Base-by-base conservation (phyloP, 2,888 invertebrate species). In the Ceramica pisi region DNA sequence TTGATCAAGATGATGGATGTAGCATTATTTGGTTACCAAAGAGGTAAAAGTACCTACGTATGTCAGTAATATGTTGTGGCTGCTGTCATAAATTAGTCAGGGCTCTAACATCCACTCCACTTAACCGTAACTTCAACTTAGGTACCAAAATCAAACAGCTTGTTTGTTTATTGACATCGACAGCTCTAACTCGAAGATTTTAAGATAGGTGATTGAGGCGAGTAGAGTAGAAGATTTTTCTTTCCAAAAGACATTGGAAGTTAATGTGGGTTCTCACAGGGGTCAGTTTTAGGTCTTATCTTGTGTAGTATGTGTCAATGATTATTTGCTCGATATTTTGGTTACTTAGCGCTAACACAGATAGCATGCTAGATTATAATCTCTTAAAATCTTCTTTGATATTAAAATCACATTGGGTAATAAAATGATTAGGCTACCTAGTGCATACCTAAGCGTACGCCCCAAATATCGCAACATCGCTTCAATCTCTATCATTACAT, bases 401-500 rank as follows among this genome's bases (percentile, higher is more conserved):
- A 41, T 10, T 23, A 6, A 0, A 1, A n/a, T n/a, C 6, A 55
- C 23, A 48, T 48, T 12, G 7, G 14, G 10, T 35, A 44, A 50
- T 68, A 26, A 35, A 46, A 10, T 4, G 1, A 57, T 21, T 19
- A 44, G 35, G 35, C 44, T 69, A 26, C 44, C 48, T 35, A 56
- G 7, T 50, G 16, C 72, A 71, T 78, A n/a, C 48, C n/a, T 46
- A 16, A 0, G 19, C 2, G 23, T 35, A 50, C 26, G 21, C 46
- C 57, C 12, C 26, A 44, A 61, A 50, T 74, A 41, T 26, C 23
- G 48, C 7, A 72, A 72, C 16, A 38, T 7, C 0, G 10, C 4
- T 50, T 16, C 44, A 61, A 26, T 44, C 41, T 55, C 60, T 50
- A 56, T 61, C 79, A 78, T 78, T 71, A 56, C 16, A n/a, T 50